Conservation (phyloP, 53 echinoderm and acorn worm species). For the Glandiceps talaboti region DNA sequence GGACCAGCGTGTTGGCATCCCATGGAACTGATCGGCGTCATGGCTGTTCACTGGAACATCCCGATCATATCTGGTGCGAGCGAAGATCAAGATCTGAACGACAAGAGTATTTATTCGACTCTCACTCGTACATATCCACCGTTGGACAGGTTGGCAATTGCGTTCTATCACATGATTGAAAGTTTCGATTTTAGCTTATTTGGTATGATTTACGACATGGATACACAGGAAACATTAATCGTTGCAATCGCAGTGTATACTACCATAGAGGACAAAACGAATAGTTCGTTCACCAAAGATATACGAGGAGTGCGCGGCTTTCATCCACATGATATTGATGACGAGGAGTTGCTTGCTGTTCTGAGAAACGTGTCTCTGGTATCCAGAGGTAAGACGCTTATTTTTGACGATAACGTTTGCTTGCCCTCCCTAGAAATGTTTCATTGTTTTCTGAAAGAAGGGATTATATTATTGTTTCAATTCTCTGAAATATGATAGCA, state of each 20-base stretch:
- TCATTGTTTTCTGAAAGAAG: too few relatives aligned
- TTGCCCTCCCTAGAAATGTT: too few relatives aligned
- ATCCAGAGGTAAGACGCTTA: neutral
- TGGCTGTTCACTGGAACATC: conserved; percentile 43
- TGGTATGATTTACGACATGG: neutral
- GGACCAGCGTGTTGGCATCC: conserved; percentile 63
- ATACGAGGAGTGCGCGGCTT: neutral
- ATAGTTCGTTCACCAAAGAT: neutral
- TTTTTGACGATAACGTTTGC: too few relatives aligned
- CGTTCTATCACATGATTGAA: neutral
- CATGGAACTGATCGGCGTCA: conserved; percentile 16
- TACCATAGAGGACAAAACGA: neutral
- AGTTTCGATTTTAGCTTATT: neutral
- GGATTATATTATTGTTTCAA: too few relatives aligned
- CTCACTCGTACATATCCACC: conserved; percentile 24
- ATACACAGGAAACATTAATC: neutral
- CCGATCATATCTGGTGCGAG: conserved; percentile 29
- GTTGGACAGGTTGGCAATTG: neutral
- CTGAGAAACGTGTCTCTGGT: neutral
- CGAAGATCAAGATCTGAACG: conserved; percentile 21
- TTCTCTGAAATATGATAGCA: too few relatives aligned
- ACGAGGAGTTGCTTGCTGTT: neutral
- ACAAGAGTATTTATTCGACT: conserved; percentile 31
- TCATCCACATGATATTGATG: neutral
- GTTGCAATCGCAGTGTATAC: neutral